These are phyloP conservation scores for Calephelis perditalis DNA, from an alignment of 2,888 invertebrate genomes.

Conservation along the genomic window DNA sequence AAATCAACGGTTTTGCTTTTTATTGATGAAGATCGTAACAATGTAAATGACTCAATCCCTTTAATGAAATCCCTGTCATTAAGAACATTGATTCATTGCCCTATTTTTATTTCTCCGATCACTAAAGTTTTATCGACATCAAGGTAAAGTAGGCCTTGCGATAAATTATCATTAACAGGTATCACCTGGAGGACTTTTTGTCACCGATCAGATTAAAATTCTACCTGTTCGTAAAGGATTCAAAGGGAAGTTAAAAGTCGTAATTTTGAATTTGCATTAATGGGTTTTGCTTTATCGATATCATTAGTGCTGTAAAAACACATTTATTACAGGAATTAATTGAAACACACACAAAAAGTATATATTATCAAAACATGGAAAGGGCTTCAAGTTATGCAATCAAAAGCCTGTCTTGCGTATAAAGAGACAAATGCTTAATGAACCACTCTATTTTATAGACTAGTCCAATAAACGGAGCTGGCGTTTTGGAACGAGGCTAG, in stretches of 20 bases:
- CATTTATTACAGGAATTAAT: slow-evolving; percentile 39
- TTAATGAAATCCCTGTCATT: slow-evolving; percentile 62
- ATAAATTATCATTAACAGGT: slow-evolving; percentile 71
- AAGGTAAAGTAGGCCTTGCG: slow-evolving; percentile 37
- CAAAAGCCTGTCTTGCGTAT: slow-evolving; percentile 47
- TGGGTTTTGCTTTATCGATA: slow-evolving; percentile 4
- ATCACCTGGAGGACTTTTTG: slow-evolving; percentile 54
- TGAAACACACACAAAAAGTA: slow-evolving; percentile 21
- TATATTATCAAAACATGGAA: slow-evolving; percentile 39
- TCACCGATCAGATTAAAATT: slow-evolving; percentile 51
- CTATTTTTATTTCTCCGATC: slow-evolving; percentile 7
- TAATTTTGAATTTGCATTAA: slow-evolving; percentile 3
- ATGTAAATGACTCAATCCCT: slow-evolving; percentile 66
- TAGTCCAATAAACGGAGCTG: slow-evolving; percentile 56
- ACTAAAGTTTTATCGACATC: slow-evolving; percentile 13
- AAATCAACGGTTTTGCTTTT: slow-evolving; percentile 50
- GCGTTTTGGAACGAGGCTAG: slow-evolving; percentile 46
- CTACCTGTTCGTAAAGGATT: slow-evolving; percentile 50
- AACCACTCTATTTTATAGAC: slow-evolving; percentile 65
- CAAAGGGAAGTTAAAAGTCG: neutral
- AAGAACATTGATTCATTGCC: slow-evolving; percentile 36
- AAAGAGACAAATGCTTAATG: slow-evolving; percentile 53
- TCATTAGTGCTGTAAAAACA: slow-evolving; percentile 37
- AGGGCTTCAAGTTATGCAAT: slow-evolving; percentile 61
- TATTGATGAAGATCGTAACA: slow-evolving; percentile 56